A percentile compares a stretch with the other conserved stretches of the same genome.
Evolutionary conservation across 2,113 vertebrate genomes (phyloP).

Genomic region (Etheostoma cragini): DNA sequence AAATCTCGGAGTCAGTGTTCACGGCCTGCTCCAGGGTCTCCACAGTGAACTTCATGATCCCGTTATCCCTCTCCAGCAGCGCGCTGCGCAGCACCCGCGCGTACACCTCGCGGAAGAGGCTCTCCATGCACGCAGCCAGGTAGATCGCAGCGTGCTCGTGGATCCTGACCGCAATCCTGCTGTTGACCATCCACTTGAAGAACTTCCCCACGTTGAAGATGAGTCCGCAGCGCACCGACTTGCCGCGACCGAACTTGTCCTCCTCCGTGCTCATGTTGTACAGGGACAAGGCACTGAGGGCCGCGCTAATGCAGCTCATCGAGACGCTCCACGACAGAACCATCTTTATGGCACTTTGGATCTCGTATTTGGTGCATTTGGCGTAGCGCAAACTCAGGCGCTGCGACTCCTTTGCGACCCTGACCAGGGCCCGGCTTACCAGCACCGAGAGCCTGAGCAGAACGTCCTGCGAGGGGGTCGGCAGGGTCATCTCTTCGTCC

Average conservation of each 20-base stretch:
- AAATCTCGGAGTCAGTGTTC: conserved; percentile 91
- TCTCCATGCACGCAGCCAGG: conserved; percentile 94
- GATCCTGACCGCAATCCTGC: conserved; percentile 92
- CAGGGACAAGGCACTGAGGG: conserved; percentile 92
- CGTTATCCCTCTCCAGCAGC: conserved; percentile 83
- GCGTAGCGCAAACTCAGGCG: conserved; percentile 95
- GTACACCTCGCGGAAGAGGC: conserved; percentile 93
- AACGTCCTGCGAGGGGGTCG: conserved; percentile 86
- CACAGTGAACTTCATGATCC: conserved; percentile 88
- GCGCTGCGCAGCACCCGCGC: conserved; percentile 85
- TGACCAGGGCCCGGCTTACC: conserved; percentile 91
- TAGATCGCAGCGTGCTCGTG: conserved; percentile 98
- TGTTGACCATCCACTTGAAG: conserved; percentile 98
- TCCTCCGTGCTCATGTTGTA: conserved; percentile 98
- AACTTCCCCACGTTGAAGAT: conserved; percentile 94
- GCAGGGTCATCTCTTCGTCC: conserved; percentile 84
- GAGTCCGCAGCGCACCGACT: conserved; percentile 93
- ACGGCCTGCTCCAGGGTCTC: conserved; percentile 94
- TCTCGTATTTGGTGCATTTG: conserved; percentile 96
- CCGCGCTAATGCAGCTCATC: conserved; percentile 89
- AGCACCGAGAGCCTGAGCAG: conserved; percentile 90
- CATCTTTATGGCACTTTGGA: conserved; percentile 95
- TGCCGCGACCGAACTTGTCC: conserved; percentile 93
- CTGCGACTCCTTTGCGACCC: conserved; percentile 94
- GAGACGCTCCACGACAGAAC: conserved; percentile 93